Percentiles rank a stretch among this genome's conserved stretches.
Conservation (phyloP, 1,140 invertebrate species). For the Hydropsyche tenuis region DNA sequence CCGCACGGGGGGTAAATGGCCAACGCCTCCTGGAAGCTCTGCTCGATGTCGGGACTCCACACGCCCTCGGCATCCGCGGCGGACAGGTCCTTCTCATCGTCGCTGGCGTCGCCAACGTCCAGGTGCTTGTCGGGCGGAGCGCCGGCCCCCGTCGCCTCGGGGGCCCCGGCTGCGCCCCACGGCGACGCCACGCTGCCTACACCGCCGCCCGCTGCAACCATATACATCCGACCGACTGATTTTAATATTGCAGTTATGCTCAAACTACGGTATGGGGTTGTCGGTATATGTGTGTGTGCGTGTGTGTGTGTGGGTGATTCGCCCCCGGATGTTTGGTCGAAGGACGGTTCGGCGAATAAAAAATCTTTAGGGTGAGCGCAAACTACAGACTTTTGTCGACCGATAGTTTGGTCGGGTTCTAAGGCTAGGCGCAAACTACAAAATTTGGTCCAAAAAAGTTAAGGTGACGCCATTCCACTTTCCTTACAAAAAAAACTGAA, state of each 20-base stretch:
- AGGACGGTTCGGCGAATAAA: too few relatives aligned
- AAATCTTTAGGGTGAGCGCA: too few relatives aligned
- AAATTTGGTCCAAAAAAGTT: too few relatives aligned
- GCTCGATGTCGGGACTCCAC: constrained; percentile 99
- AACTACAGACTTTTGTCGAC: too few relatives aligned
- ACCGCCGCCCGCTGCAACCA: constrained; percentile 47
- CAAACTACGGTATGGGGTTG: background rate
- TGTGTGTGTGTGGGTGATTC: too few relatives aligned
- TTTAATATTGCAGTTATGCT: constrained; percentile 34
- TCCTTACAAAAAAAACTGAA: too few relatives aligned
- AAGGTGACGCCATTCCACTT: too few relatives aligned
- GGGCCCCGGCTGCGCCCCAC: constrained; percentile 73
- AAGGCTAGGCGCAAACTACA: too few relatives aligned
- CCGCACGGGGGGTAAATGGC: constrained; percentile 99
- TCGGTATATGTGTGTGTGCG: too few relatives aligned
- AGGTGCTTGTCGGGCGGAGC: constrained; percentile 77
- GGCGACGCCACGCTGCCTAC: constrained; percentile 82
- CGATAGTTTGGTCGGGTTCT: too few relatives aligned
- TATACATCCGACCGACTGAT: constrained; percentile 43
- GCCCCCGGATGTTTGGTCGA: too few relatives aligned
- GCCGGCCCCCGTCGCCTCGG: constrained; percentile 66
- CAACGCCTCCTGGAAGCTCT: constrained; percentile 99
- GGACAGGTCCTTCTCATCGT: constrained; percentile 79
- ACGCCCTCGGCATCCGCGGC: constrained; percentile 98
- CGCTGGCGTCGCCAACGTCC: constrained; percentile 83